phyloP scores from a whole-genome alignment of 1,140 invertebrate genomes.

The Magallana ariakensis region DNA sequence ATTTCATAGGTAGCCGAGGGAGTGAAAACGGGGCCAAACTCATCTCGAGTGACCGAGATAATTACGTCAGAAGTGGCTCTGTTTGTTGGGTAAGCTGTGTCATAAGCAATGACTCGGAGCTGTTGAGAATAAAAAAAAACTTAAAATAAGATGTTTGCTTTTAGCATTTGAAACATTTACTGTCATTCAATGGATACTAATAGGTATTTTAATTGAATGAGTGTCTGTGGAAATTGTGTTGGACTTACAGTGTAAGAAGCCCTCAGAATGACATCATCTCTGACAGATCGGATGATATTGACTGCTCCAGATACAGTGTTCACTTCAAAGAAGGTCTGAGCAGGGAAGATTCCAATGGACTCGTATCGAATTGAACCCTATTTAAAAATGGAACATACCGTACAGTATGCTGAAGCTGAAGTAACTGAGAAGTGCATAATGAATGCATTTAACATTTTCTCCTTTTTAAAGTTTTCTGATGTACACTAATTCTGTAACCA shows the following conservation, averaged over 20 bases:
- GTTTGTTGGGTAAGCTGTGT: slow-evolving; percentile 66
- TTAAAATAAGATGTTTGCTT: too few relatives aligned
- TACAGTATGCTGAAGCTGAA: background rate
- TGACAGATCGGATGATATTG: slow-evolving; percentile 63
- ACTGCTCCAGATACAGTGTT: slow-evolving; percentile 63
- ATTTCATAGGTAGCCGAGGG: slow-evolving; percentile 26
- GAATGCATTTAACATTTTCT: background rate
- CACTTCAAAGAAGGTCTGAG: slow-evolving; percentile 70
- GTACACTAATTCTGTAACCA: background rate
- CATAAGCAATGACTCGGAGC: slow-evolving; percentile 58
- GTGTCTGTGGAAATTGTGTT: background rate
- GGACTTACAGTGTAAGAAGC: slow-evolving; percentile 65
- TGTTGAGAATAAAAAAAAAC: background rate
- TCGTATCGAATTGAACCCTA: slow-evolving; percentile 70
- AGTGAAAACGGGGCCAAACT: slow-evolving; percentile 85
- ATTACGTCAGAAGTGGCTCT: slow-evolving; percentile 62
- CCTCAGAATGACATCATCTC: slow-evolving; percentile 58
- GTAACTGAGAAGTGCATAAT: background rate
- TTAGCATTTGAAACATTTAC: too few relatives aligned
- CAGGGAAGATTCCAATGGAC: slow-evolving; percentile 66
- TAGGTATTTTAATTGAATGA: too few relatives aligned
- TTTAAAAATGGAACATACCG: background rate
- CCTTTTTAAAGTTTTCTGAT: background rate
- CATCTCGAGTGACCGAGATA: slow-evolving; percentile 75
- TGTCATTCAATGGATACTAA: too few relatives aligned